Evolutionary conservation across 2,797 vertebrate species (phyloP).

Genomic region (Chrysocyon brachyurus): DNA sequence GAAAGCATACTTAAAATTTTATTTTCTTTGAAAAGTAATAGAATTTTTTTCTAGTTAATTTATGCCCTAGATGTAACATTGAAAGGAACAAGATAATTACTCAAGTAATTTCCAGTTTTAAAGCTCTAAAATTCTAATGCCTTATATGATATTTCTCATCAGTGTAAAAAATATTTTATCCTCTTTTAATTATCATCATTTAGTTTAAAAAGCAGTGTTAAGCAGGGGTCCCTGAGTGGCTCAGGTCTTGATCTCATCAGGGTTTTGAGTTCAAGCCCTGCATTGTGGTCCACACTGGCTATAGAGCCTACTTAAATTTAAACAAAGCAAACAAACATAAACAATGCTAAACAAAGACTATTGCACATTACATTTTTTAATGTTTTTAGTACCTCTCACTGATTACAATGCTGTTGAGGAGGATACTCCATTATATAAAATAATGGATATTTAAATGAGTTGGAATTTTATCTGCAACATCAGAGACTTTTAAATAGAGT

Average conservation of each 20-base stretch:
- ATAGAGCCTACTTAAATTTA: neutral
- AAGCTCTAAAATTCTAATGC: slow-evolving; percentile 5
- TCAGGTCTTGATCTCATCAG: neutral
- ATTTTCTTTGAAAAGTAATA: slow-evolving; percentile 33
- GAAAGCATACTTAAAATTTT: neutral
- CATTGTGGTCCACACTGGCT: neutral
- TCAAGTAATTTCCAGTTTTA: neutral
- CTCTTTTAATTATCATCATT: neutral
- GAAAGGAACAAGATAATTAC: neutral
- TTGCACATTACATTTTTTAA: neutral
- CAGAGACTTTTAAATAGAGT: neutral
- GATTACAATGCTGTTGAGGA: neutral
- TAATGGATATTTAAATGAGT: neutral
- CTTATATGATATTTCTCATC: neutral
- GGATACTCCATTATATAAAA: neutral
- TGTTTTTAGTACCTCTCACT: neutral
- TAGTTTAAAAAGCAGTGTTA: neutral
- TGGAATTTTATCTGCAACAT: slow-evolving; percentile 27
- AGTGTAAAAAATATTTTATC: neutral
- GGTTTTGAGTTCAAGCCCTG: neutral
- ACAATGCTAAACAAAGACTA: neutral
- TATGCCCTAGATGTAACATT: neutral
- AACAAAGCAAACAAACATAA: neutral
- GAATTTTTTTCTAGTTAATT: slow-evolving; percentile 4
- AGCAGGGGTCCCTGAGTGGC: neutral